Base-by-base conservation (phyloP, 2,797 vertebrate species). In the Galagoides demidoff region DNA sequence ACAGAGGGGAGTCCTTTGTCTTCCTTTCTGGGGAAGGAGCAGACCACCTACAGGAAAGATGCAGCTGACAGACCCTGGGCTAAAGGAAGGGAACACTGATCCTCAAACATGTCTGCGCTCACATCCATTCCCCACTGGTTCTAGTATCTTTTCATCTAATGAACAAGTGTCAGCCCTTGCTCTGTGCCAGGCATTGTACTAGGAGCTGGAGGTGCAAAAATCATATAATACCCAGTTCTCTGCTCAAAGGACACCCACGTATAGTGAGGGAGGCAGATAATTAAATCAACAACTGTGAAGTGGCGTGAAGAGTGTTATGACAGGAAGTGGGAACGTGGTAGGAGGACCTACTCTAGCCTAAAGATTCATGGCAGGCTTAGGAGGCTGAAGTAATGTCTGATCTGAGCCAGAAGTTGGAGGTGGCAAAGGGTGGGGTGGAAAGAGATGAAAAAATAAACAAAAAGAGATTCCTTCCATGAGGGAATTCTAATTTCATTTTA, bases 401-500 rank as follows among this genome's bases (percentile, higher is more conserved):
- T 71, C 70, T 66, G 64, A 94, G 81, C 43, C 68, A 94, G 66
- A 94, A 57, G 34, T 45, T 59, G 23, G 27, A 92, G 27, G 49
- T 85, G 49, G 73, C 59, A 79, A 78, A 74, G 34, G 11, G n/a
- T 82, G 22, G 45, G 7, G 17, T 71, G 14, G 81, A 95, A 89
- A 91, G 43, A 89, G 31, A 91, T 73, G 39, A 77, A 55, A 93
- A 82, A 90, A 77, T 81, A 96, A 83, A 83, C 52, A 64, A 76
- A 85, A 84, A 92, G 70, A 86, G 57, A 66, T 29, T 66, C 70
- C n/a, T 49, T 78, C 31, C 64, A 43, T 52, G n/a, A 74, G 49
- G 34, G 76, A 64, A 91, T 94, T 87, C 77, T 85, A 43, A 86
- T 92, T 84, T 87, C 86, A 93, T 90, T 27, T 85, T 95, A 20